These are phyloP conservation scores for Arge pagana DNA, from an alignment of 2,888 invertebrate genomes.

Conservation along the genomic window DNA sequence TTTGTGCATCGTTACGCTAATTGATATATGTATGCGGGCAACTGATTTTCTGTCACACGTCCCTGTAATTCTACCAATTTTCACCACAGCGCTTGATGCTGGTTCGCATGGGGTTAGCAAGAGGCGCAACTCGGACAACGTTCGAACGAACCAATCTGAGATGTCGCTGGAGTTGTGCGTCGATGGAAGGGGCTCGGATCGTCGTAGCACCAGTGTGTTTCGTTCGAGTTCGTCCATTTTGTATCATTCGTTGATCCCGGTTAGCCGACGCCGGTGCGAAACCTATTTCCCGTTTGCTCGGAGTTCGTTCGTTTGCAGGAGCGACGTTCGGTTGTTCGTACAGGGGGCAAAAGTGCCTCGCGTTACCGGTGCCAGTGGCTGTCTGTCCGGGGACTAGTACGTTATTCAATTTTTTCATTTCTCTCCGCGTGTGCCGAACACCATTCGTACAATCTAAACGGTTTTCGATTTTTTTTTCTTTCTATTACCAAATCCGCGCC, in stretches of 20 bases:
- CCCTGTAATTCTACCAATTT: no score
- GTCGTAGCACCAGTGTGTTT: constrained; percentile 35
- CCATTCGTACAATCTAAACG: constrained; percentile 2
- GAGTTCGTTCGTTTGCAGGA: constrained; percentile 34
- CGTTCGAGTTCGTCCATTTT: constrained; percentile 50
- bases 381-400: constrained; percentile 39
- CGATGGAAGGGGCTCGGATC: constrained; percentile 28
- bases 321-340: constrained; percentile 30
- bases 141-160: constrained; percentile 13
- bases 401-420: constrained; percentile 18
- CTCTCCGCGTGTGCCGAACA: background rate
- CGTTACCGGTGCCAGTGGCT: constrained; percentile 43
- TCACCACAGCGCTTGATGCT: no score
- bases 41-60: no score
- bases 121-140: constrained; percentile 1
- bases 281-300: constrained; percentile 44
- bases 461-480: constrained; percentile 8
- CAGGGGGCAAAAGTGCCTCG: constrained; percentile 26
- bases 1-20: no score
- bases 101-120: no score
- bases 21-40: no score
- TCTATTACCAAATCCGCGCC: no score
- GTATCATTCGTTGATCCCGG: constrained; percentile 47
- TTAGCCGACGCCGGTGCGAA: constrained; percentile 52
- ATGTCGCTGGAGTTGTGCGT: constrained; percentile 8